Evolutionary conservation across 2,113 vertebrate species (phyloP).

Genomic region (Nycticryphes semicollaris): DNA sequence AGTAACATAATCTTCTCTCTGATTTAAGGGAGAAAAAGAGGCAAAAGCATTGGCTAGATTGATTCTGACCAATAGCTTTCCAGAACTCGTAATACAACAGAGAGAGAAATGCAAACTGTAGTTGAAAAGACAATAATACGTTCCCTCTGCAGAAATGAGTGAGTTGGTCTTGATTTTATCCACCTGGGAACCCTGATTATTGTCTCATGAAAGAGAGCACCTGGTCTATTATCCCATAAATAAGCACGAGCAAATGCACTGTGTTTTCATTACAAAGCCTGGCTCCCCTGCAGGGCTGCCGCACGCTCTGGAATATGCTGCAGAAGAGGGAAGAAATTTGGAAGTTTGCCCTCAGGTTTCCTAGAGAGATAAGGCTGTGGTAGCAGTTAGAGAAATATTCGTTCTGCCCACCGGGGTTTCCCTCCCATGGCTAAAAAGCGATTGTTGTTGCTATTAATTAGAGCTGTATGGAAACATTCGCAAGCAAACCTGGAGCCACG

Average conservation of each 20-base stretch:
- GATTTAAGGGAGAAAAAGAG: not conserved
- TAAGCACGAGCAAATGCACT: not conserved
- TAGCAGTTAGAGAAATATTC: not conserved
- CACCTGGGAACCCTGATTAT: not conserved
- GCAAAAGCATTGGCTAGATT: not conserved
- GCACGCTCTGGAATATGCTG: not conserved
- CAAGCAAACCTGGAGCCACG: not conserved
- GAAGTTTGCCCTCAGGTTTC: constrained; percentile 1
- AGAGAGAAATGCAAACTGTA: not conserved
- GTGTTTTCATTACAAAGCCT: not conserved
- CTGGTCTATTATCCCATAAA: constrained; percentile 2
- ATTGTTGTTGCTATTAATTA: not conserved
- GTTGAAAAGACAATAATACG: not conserved
- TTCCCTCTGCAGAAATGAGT: not conserved
- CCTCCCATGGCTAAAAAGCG: not conserved
- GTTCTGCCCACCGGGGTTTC: not conserved
- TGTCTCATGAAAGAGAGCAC: constrained; percentile 6
- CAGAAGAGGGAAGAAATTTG: not conserved
- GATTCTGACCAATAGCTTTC: not conserved
- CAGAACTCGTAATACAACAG: not conserved
- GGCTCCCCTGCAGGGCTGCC: not conserved
- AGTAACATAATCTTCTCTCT: not conserved
- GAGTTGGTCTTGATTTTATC: not conserved
- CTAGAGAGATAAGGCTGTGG: not conserved
- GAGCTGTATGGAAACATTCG: not conserved